These are phyloP conservation scores for Amaurobius ferox DNA, from an alignment of 2,888 invertebrate genomes.

Conservation along the genomic window DNA sequence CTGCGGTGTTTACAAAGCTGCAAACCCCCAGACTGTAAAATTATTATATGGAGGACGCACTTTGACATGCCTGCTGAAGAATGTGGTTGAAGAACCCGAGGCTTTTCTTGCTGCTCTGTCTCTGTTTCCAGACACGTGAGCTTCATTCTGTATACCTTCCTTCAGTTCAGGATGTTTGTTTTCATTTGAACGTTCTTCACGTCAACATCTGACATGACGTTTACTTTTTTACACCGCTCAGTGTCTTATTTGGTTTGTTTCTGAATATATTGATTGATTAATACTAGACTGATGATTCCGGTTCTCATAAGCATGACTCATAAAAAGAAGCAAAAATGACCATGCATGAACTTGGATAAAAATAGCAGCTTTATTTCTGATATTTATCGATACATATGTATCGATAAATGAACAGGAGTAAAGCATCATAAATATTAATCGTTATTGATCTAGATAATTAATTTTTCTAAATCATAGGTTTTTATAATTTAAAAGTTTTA, in stretches of 20 bases:
- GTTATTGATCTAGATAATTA: too few relatives aligned
- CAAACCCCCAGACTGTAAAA: conserved; percentile 2
- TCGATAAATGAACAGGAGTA: too few relatives aligned
- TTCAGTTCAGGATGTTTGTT: not conserved
- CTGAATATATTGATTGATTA: too few relatives aligned
- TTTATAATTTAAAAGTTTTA: too few relatives aligned
- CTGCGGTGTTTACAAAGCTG: not conserved
- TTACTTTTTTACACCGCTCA: not conserved
- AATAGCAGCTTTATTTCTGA: too few relatives aligned
- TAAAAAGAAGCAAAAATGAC: too few relatives aligned
- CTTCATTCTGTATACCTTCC: not conserved
- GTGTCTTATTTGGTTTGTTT: not conserved
- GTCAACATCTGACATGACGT: not conserved
- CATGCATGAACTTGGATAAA: too few relatives aligned
- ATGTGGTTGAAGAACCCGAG: conserved; percentile 1
- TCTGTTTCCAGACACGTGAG: not conserved
- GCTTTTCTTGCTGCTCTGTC: not conserved
- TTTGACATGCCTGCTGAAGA: not conserved
- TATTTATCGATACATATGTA: too few relatives aligned
- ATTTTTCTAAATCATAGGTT: too few relatives aligned
- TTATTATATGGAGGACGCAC: not conserved
- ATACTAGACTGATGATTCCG: too few relatives aligned
- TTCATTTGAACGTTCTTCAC: not conserved
- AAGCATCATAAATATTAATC: too few relatives aligned
- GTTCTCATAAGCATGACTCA: too few relatives aligned